Percentiles rank a stretch among this genome's conserved stretches.
Conservation (phyloP, 23 tunicate genomes). For the Diplosoma virens region DNA sequence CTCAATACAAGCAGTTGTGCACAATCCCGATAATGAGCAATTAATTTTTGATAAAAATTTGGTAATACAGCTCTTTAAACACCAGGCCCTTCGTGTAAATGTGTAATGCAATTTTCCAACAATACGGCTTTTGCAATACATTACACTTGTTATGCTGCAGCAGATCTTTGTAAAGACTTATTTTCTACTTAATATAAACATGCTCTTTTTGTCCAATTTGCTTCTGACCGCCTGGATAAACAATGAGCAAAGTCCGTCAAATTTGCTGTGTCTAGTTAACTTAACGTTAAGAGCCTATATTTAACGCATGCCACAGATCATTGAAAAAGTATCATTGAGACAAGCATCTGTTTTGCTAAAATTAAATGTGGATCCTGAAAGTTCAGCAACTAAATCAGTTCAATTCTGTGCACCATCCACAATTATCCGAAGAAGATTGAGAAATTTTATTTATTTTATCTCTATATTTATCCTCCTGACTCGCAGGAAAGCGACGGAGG, state of each 20-base stretch:
- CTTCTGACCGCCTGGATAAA: neutral
- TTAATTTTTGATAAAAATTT: neutral
- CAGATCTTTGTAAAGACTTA: neutral
- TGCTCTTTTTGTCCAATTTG: neutral
- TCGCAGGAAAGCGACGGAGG: no score
- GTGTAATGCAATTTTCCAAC: neutral
- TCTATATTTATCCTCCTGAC: no score
- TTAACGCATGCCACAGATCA: neutral
- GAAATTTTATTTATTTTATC: conserved; percentile 26
- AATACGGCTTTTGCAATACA: conserved; percentile 4
- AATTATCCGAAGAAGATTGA: neutral
- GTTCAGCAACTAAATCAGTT: neutral
- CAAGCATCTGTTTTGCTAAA: neutral
- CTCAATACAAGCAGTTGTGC: neutral
- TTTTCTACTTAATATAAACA: neutral
- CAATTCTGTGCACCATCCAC: neutral
- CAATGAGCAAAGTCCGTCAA: conserved; percentile 1
- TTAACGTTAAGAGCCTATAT: no score
- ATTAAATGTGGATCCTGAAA: neutral
- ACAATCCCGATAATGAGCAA: neutral
- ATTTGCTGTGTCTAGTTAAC: neutral
- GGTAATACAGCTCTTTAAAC: conserved; percentile 1
- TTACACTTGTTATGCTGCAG: neutral
- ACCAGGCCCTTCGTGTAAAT: neutral
- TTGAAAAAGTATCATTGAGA: conserved; percentile 1